Evolutionary conservation across 2,888 invertebrate genomes (phyloP), one percentile per base, ranked within the genome.

Genomic region (Adela reaumurella): DNA sequence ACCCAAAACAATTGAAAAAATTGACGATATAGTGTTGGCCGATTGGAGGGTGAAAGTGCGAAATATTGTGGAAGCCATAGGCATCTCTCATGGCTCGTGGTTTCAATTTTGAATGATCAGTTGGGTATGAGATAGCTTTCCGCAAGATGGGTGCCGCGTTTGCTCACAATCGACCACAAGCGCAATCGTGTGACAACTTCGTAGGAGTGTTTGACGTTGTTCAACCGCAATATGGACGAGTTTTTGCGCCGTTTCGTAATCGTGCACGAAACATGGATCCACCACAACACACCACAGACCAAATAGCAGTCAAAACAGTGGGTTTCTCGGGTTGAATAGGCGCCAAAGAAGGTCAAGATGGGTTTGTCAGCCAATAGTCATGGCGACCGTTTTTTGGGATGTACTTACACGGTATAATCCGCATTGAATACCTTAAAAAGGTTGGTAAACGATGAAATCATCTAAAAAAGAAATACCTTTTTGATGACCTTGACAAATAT

Each of bases 181-280:
- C 50, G 45, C 42, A 52, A 52, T 17, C 53, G 55, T 46, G 47
- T 49, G 42, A 52, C 51, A 29, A 50, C 17, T 54, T 57, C 52
- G 17, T 14, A 53, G 47, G 47, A 57, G 53, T 52, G 53, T 52
- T 55, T 56, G 51, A 51, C 52, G 51, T 45, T 52, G 53, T 55
- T 57, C 49, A 52, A 49, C 17, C 52, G 53, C 47, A 57, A 53
- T 52, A 47, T 43, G 53, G 45, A 52, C 19, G 52, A 62, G 47
- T 58, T 59, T 58, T 53, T 56, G 53, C 54, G 53, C 52, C 54
- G 58, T 55, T 54, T 58, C 46, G 48, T 61, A 44, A 60, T 56
- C 52, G 55, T 57, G 17, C 58, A 63, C 58, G 57, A 65, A 57
- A 61, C 58, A 46, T 61, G 60, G 59, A 54, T 62, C 47, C 58